Base-by-base conservation (phyloP, 1,140 invertebrate genomes). In the Neodiprion virginianus region DNA sequence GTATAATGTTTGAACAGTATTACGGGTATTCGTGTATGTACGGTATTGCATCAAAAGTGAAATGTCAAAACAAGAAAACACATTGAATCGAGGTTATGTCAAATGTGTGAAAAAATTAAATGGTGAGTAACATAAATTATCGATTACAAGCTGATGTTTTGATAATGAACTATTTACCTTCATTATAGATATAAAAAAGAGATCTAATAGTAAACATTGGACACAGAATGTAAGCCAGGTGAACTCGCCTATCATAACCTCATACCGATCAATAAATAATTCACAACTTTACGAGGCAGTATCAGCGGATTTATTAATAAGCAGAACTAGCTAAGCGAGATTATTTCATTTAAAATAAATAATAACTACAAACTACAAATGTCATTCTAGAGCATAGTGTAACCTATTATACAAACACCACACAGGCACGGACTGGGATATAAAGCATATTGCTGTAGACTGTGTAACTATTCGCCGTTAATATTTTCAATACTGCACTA, bases 331-430 rank as follows among this genome's bases (percentile, higher is more conserved):
- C 49, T 65, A 74, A 74, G 72, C 75, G 65, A 75, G 76, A 77
- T 79, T 79, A 75, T 76, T 80, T 79, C 72, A 28, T 78, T 74
- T 74, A 17, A 77, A 76, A 82, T 78, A 79, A 77, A 74, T 79
- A 76, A 77, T 81, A 79, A 80, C 79, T 82, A 81, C 78, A 79
- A 79, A 73, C 80, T 78, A 83, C 79, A 87, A 87, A 85, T 81
- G 84, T 87, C 85, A 86, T 85, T 84, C 83, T 83, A 80, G 79
- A 84, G 80, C 80, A 81, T 81, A 82, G 79, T 79, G 85, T 86
- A 85, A 86, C 85, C 85, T 87, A 84, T 84, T 83, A 83, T 84
- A 85, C 84, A 87, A 85, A 87, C 85, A 86, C 80, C 83, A 83
- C 84, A 80, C 81, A 81, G 80, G 77, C 83, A 85, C 80, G 79